Evolutionary conservation across 2,888 invertebrate species (phyloP).

Genomic region (Bellardia pandia): DNA sequence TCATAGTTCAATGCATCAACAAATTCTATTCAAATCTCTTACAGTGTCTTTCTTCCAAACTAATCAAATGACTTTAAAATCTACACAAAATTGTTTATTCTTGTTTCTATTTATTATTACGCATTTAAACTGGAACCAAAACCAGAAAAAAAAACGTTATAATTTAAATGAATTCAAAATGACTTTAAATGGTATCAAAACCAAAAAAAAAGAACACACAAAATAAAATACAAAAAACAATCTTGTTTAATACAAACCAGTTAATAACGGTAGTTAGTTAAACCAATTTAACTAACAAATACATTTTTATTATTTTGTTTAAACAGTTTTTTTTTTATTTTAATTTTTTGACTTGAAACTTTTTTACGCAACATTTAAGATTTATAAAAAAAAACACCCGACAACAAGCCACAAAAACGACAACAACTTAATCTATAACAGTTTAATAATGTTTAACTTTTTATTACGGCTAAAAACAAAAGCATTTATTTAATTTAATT

Average conservation of each 20-base stretch:
- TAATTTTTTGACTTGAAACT: not conserved
- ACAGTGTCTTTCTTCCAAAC: not conserved
- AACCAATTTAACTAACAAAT: constrained; percentile 30
- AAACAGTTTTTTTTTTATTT: not conserved
- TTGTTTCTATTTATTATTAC: not conserved
- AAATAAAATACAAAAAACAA: not conserved
- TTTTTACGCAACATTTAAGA: constrained; percentile 17
- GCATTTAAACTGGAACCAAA: not conserved
- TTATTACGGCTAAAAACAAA: not conserved
- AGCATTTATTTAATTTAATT: constrained; percentile 6
- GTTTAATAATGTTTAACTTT: not conserved
- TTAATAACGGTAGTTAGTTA: constrained; percentile 47
- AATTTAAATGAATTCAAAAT: constrained; percentile 11
- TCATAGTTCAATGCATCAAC: not conserved
- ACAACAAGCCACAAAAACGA: not conserved
- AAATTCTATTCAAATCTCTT: not conserved
- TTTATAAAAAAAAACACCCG: not conserved
- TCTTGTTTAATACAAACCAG: constrained; percentile 42
- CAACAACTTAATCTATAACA: constrained; percentile 7
- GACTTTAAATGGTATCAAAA: constrained; percentile 5
- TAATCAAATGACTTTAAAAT: not conserved
- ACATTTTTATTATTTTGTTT: not conserved
- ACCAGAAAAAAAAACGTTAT: not conserved
- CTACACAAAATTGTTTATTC: not conserved
- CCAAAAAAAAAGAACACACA: constrained; percentile 1